phyloP scores from a whole-genome alignment of 2,797 vertebrate genomes.

The Melanotaenia parkinsoni region DNA sequence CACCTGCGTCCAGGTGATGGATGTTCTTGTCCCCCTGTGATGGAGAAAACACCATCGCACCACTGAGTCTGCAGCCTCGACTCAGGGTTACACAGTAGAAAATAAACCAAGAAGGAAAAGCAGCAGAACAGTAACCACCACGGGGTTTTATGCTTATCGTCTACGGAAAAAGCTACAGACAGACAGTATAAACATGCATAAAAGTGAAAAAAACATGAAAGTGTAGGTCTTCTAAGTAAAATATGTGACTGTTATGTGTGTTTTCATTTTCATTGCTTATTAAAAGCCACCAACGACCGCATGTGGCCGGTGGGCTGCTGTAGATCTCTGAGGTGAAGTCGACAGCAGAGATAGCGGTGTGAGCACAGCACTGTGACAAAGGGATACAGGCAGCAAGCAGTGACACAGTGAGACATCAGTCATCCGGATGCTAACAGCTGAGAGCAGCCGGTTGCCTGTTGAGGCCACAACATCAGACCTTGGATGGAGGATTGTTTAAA shows the following conservation, averaged over 20 bases:
- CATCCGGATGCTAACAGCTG: conserved; percentile 38
- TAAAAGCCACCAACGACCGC: neutral
- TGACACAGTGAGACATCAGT: conserved; percentile 30
- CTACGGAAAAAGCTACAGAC: neutral
- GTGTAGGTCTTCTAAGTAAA: neutral
- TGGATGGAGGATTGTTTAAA: conserved; percentile 32
- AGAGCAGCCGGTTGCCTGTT: conserved; percentile 36
- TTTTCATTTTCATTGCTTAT: conserved; percentile 26
- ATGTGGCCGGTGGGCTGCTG: neutral
- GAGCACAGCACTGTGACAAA: neutral
- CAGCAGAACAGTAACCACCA: neutral
- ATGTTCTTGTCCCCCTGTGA: conserved; percentile 28
- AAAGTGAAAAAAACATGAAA: too few species aligned
- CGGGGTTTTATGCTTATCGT: neutral
- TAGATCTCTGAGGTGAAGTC: neutral
- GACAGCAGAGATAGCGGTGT: neutral
- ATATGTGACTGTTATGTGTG: neutral
- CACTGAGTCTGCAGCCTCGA: neutral
- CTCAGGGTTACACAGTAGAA: conserved; percentile 6
- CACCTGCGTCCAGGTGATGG: conserved; percentile 43
- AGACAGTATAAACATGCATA: neutral
- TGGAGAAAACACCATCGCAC: conserved; percentile 13
- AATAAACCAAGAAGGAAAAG: neutral
- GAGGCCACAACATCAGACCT: conserved; percentile 34
- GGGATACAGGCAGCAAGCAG: conserved; percentile 2